These are phyloP conservation scores for Dreissena polymorpha DNA, from an alignment of 1,140 invertebrate genomes.

Conservation along the genomic window DNA sequence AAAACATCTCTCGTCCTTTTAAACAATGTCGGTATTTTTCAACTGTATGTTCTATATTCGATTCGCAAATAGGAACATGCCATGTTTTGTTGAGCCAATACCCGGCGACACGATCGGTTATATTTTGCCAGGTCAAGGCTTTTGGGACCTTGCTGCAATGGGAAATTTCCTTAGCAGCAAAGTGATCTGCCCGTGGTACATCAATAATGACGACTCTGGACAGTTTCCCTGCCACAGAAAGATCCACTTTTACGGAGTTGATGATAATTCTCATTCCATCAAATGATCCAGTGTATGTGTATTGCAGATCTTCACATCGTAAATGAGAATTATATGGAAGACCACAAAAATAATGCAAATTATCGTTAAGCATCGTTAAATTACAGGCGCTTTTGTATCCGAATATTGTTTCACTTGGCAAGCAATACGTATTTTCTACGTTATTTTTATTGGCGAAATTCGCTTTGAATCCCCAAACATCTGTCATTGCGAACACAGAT, in stretches of 20 bases:
- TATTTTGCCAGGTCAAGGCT: constrained; percentile 12
- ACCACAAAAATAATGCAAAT: constrained; percentile 46
- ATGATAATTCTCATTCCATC: neutral
- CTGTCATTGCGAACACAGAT: constrained; percentile 10
- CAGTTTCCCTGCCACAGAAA: neutral
- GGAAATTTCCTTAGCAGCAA: neutral
- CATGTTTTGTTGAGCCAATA: constrained; percentile 23
- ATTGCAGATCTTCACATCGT: constrained; percentile 11
- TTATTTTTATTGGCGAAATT: constrained; percentile 1
- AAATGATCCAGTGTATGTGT: constrained; percentile 5
- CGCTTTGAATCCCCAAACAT: constrained; percentile 19
- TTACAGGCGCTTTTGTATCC: constrained; percentile 35
- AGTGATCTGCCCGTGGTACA: neutral
- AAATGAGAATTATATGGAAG: constrained; percentile 18
- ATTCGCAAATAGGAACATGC: constrained; percentile 16
- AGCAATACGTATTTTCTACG: constrained; percentile 21
- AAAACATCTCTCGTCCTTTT: constrained; percentile 8
- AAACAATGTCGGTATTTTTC: constrained; percentile 19
- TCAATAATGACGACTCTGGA: neutral
- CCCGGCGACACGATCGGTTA: neutral
- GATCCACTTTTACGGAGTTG: constrained; percentile 23
- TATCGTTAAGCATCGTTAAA: constrained; percentile 34
- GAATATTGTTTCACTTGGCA: constrained; percentile 12
- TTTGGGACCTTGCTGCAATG: neutral
- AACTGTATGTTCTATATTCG: neutral